Evolutionary conservation across 2,113 vertebrate genomes (phyloP), one percentile per base, ranked within the genome.

Genomic region (Paramormyrops kingsleyae): DNA sequence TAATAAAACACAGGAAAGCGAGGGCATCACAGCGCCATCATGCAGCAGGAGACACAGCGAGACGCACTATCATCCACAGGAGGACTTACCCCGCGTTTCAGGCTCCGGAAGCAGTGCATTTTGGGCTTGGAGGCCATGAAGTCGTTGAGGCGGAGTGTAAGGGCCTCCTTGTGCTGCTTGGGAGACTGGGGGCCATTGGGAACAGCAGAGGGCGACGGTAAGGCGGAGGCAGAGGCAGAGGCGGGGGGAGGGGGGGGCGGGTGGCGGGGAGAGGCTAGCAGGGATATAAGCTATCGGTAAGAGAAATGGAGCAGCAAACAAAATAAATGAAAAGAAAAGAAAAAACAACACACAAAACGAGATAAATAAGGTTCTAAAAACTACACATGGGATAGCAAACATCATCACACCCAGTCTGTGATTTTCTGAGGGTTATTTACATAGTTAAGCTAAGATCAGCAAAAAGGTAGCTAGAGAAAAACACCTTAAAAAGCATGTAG

Each of bases 81-180:
- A 56, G 49, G 35, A 89, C 77, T 97, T 97, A 99, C 98, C 98
- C 98, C 98, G 27, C 98, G 97, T 95, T 99, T 99, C 90, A 99
- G 96, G 95, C 97, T 99, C 94, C 98, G 95, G 94, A 99, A 97
- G 97, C 98, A 99, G 96, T 99, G 98, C 96, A 99, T 99, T 96
- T 98, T 99, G 96, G 97, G 98, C 96, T 97, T 98, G 96, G 98
- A 99, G 95, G 95, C 97, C 97, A 99, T 98, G 95, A 99, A 98
- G 95, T 98, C 98, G 94, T 99, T 99, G 94, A 99, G 97, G 92
- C 98, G 98, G 93, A 98, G 98, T 95, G 97, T 96, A 94, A 99
- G 97, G 94, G 98, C 98, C 93, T 99, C 98, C 96, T 98, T 97
- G 94, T 95, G 95, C 94, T 97, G 97, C 94, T 98, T 98, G 84